These are phyloP conservation scores for Brenthis daphne DNA, from an alignment of 2,888 invertebrate genomes.

Conservation along the genomic window DNA sequence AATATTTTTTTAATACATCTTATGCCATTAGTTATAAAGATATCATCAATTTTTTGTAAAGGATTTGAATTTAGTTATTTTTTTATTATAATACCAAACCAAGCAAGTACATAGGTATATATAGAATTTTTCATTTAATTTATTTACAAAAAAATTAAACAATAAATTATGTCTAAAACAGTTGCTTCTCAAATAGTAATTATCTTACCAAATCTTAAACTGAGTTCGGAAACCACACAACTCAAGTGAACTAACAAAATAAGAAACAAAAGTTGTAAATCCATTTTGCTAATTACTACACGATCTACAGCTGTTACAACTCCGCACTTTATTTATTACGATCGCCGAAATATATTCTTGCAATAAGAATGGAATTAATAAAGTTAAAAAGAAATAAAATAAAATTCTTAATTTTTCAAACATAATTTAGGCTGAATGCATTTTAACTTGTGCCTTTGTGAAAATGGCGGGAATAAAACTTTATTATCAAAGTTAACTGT, in stretches of 20 bases:
- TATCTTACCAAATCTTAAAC: constrained; percentile 66
- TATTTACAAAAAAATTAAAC: not conserved
- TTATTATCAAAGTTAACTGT: not conserved
- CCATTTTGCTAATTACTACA: constrained; percentile 53
- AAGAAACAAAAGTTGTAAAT: constrained; percentile 50
- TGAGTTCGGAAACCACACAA: constrained; percentile 63
- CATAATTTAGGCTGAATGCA: constrained; percentile 47
- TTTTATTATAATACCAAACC: too few species aligned
- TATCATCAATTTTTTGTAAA: too few species aligned
- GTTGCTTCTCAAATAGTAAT: not conserved
- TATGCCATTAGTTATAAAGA: too few species aligned
- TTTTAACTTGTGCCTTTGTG: constrained; percentile 5
- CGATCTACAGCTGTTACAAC: constrained; percentile 53
- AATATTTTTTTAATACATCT: too few species aligned
- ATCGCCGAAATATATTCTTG: constrained; percentile 75
- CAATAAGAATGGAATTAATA: constrained; percentile 69
- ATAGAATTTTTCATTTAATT: not conserved
- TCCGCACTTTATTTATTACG: constrained; percentile 61
- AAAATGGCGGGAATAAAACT: constrained; percentile 11
- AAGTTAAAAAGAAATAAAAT: constrained; percentile 66
- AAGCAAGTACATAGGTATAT: not conserved
- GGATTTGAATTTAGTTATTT: too few species aligned
- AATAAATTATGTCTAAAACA: not conserved
- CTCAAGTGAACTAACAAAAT: constrained; percentile 57
- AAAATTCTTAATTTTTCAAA: constrained; percentile 69